Conservation (phyloP, 2,113 vertebrate species). For the Oryzias curvinotus region DNA sequence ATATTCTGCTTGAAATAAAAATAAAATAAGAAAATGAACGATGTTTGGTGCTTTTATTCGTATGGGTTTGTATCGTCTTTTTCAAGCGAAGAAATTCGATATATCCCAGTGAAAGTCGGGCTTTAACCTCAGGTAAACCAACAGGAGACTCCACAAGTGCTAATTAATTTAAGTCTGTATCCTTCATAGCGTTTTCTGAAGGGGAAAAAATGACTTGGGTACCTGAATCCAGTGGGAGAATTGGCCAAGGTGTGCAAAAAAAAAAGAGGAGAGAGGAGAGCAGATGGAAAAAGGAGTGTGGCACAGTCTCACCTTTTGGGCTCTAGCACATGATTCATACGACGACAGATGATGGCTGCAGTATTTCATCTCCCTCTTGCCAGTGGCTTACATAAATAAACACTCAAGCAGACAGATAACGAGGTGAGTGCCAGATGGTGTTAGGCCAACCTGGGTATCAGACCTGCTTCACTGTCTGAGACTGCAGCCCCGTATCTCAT, state of each 20-base stretch:
- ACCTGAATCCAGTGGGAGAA: slow-evolving; percentile 3
- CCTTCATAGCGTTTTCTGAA: neutral
- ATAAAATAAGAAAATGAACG: slow-evolving; percentile 25
- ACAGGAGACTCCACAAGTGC: too few relatives aligned
- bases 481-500: slow-evolving; percentile 50
- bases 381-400: slow-evolving; percentile 38
- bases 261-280: slow-evolving; percentile 24
- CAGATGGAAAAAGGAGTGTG: slow-evolving; percentile 53
- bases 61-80: too few relatives aligned
- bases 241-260: slow-evolving; percentile 12
- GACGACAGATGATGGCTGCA: slow-evolving; percentile 62
- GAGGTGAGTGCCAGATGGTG: slow-evolving; percentile 52
- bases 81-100: too few relatives aligned
- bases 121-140: too few relatives aligned
- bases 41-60: slow-evolving; percentile 6
- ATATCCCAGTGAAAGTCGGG: too few relatives aligned
- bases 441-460: slow-evolving; percentile 47
- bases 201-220: neutral
- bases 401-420: slow-evolving; percentile 30
- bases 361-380: slow-evolving; percentile 37
- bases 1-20: slow-evolving; percentile 24
- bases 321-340: slow-evolving; percentile 52
- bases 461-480: slow-evolving; percentile 59
- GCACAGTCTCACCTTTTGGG: slow-evolving; percentile 42
- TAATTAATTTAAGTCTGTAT: too few relatives aligned